These are phyloP conservation scores for Choloepus didactylus DNA, from an alignment of 2,797 vertebrate genomes.

Conservation along the genomic window DNA sequence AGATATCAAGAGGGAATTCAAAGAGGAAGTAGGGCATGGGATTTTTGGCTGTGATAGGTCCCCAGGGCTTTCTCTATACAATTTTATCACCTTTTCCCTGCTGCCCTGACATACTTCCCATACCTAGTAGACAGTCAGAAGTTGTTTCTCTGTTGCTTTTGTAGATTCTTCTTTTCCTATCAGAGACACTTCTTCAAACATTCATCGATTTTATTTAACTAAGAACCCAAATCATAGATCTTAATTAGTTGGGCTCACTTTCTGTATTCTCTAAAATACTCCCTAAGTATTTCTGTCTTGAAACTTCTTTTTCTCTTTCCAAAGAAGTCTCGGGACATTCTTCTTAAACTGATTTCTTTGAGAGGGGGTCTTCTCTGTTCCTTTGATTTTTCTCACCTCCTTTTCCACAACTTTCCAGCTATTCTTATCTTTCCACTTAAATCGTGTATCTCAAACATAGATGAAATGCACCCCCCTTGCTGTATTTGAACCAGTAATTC, in stretches of 20 bases:
- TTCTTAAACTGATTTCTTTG: not conserved
- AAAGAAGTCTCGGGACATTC: not conserved
- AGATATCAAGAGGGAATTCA: no score
- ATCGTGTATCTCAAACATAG: not conserved
- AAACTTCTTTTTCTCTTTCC: not conserved
- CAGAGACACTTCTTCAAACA: not conserved
- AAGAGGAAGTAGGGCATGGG: no score
- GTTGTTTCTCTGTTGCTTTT: not conserved
- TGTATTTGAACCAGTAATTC: not conserved
- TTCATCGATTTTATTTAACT: not conserved
- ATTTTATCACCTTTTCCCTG: no score
- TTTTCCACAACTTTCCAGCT: not conserved
- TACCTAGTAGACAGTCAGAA: no score
- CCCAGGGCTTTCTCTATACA: no score
- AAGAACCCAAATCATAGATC: not conserved
- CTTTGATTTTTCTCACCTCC: not conserved
- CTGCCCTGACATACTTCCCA: not conserved
- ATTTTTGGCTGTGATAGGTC: no score
- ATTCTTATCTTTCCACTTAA: not conserved
- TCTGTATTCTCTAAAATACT: not conserved
- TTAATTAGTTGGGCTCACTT: not conserved
- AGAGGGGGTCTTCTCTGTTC: not conserved
- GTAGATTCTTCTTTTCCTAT: not conserved
- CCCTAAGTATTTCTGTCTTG: not conserved
- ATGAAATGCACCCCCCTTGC: not conserved